A percentile compares a stretch with the other conserved stretches of the same genome.
Conservation (phyloP, 2,888 invertebrate genomes). For the Beris morrisii region DNA sequence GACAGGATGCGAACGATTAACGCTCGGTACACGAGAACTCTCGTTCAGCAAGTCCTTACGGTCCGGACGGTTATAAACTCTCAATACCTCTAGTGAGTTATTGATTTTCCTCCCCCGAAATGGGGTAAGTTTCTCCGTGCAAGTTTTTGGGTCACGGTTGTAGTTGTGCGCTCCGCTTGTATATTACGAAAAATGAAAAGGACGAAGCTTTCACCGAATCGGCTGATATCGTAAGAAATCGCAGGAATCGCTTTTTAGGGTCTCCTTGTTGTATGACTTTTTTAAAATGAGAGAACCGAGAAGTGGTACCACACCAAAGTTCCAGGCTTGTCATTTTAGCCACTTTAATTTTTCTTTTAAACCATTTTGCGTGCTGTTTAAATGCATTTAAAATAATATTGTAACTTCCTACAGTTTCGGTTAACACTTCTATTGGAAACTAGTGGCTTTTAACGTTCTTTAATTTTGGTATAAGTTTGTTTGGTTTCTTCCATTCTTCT, state of each 20-base stretch:
- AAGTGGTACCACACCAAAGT: conserved; percentile 35
- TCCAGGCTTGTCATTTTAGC: conserved; percentile 35
- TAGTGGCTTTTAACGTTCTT: conserved; percentile 17
- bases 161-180: conserved; percentile 8
- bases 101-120: conserved; percentile 19
- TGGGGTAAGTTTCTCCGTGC: background rate
- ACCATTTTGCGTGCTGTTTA: conserved; percentile 29
- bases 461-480: background rate
- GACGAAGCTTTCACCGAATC: conserved; percentile 31
- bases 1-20: conserved; percentile 8
- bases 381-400: conserved; percentile 25
- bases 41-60: conserved; percentile 13
- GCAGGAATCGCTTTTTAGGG: conserved; percentile 33
- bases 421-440: background rate
- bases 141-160: conserved; percentile 3
- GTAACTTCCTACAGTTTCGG: conserved; percentile 2
- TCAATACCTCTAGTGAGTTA: conserved; percentile 28
- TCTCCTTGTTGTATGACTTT: conserved; percentile 30
- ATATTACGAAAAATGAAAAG: background rate
- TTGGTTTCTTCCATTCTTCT: conserved; percentile 12
- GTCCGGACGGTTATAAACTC: conserved; percentile 19
- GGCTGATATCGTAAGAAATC: conserved; percentile 36
- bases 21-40: conserved; percentile 14
- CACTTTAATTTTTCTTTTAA: conserved; percentile 35
- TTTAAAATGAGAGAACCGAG: conserved; percentile 33